phyloP scores from a whole-genome alignment of 2,113 vertebrate genomes.

The Phyllopteryx taeniolatus region DNA sequence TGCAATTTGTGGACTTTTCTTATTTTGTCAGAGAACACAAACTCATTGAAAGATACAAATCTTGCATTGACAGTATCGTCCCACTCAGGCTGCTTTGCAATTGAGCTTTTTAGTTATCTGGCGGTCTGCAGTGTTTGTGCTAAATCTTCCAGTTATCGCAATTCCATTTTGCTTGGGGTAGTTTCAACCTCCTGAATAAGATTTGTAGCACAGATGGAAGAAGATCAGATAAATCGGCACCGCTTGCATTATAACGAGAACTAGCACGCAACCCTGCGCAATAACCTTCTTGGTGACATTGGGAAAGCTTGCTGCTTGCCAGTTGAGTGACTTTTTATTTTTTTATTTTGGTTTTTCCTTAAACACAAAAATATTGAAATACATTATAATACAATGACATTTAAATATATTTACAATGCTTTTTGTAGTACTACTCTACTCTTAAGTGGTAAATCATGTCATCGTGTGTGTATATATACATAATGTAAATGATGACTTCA shows the following conservation, averaged over 20 bases:
- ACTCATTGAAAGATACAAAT: conserved; percentile 21
- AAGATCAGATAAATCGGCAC: not conserved
- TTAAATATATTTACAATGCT: too few relatives aligned
- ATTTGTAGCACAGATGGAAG: not conserved
- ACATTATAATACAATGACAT: too few relatives aligned
- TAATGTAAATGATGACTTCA: too few relatives aligned
- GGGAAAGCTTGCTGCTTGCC: not conserved
- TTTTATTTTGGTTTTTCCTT: not conserved
- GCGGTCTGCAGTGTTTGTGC: not conserved
- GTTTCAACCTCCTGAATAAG: not conserved
- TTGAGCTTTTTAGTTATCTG: not conserved
- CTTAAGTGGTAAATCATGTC: too few relatives aligned
- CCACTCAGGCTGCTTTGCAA: not conserved
- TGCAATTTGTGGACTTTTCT: conserved; percentile 18
- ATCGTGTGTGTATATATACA: too few relatives aligned
- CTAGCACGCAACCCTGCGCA: not conserved
- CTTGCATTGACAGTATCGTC: conserved; percentile 8
- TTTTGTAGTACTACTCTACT: too few relatives aligned
- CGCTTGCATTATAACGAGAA: not conserved
- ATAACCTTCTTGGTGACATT: not conserved
- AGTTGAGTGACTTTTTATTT: not conserved
- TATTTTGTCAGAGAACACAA: conserved; percentile 2
- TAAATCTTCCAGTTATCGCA: conserved; percentile 13
- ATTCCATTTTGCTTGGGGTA: not conserved
- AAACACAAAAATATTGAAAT: not conserved